Evolutionary conservation across 2,113 vertebrate species (phyloP), one percentile per base, ranked within the genome.

Genomic region (Ramphastos sulfuratus): DNA sequence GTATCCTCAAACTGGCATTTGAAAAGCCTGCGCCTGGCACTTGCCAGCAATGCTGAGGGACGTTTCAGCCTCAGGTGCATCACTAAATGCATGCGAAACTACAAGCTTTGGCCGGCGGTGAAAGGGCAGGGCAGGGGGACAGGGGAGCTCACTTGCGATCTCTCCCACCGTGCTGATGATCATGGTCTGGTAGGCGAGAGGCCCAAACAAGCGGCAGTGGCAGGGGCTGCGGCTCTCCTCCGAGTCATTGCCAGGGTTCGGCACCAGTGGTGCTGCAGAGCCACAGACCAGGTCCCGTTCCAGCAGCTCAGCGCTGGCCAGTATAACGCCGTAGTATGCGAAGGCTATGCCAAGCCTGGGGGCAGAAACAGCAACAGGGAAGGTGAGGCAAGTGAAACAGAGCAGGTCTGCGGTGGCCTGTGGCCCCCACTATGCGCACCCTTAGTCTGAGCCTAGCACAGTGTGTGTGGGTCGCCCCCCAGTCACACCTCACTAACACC

Each of bases 281-380:
- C 98, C 91, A 17, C 99, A 99, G 66, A 98, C 66, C 11, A 99
- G 79, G 87, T 99, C 98, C 73, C 98, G 96, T 96, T 99, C 98
- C 97, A 99, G 90, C 54, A 99, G 89, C 94, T 99, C 99, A 0
- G 99, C 97, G 1, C 99, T 99, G 95, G 98, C 98, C 97, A 99
- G 95, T 46, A 99, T 99, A 5, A 99, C 98, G 0, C 99, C 99
- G 0, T 99, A 99, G 71, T 99, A 99, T 8, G 97, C 96, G 0
- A 99, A 99, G 18, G 99, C 98, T 33, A 99, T 99, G 64, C 99
- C 99, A 12, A 99, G 98, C 99, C 99, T 99, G 82, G 55, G 66
- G 67, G 46, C 67, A 11, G 21, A 65, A 82, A 82, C 3, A 35
- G 0, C 1, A 2, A 33, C 1, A 0, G 37, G 8, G 17, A 84